Percentiles rank a stretch among this genome's conserved stretches.
phyloP scores from a whole-genome alignment of 2,888 invertebrate species.

The Leptopilina myrica region DNA sequence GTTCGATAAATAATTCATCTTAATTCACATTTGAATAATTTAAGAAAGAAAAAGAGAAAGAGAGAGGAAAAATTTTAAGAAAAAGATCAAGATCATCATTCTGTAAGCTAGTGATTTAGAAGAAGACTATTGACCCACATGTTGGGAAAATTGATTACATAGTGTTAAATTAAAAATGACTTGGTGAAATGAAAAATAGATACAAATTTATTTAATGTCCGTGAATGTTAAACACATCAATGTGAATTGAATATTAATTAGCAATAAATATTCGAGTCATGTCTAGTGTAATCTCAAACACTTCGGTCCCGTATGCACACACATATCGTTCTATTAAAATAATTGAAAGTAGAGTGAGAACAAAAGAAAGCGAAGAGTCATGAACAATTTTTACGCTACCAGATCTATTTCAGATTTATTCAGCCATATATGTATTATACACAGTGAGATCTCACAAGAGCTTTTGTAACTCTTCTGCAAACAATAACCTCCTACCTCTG shows the following conservation, averaged over 20 bases:
- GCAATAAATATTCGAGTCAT: slow-evolving; percentile 45
- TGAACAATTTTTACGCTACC: slow-evolving; percentile 2
- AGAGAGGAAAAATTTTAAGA: no score
- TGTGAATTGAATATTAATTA: slow-evolving; percentile 57
- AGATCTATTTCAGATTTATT: slow-evolving; percentile 10
- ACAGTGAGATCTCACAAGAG: background rate
- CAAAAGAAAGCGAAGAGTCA: slow-evolving; percentile 38
- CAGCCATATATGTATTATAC: no score
- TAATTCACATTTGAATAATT: no score
- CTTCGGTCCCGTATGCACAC: slow-evolving; percentile 42
- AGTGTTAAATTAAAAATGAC: slow-evolving; percentile 8
- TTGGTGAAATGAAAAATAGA: slow-evolving; percentile 42
- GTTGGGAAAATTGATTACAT: no score
- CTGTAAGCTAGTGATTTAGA: no score
- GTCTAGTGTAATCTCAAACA: background rate
- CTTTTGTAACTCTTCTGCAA: background rate
- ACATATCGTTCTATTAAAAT: slow-evolving; percentile 35
- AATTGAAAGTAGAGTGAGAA: slow-evolving; percentile 49
- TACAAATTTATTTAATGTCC: background rate
- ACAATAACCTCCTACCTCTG: no score
- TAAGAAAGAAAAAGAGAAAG: no score
- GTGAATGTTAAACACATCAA: slow-evolving; percentile 49
- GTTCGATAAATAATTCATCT: no score
- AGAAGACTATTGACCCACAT: no score
- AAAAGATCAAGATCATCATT: no score